Conservation (phyloP, 2,888 invertebrate genomes). For the Timema podura region DNA sequence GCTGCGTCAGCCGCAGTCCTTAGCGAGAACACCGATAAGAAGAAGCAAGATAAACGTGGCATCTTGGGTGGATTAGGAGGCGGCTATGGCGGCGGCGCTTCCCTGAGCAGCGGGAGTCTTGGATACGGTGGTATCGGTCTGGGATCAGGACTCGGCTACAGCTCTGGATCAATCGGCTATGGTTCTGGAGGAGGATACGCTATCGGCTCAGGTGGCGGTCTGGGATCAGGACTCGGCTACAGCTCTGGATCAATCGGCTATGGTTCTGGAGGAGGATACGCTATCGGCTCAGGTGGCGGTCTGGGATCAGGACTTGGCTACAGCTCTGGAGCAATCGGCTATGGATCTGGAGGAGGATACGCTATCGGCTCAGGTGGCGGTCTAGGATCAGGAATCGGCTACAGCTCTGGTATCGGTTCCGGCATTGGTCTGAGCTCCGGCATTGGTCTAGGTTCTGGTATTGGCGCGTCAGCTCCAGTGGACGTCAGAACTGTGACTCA, state of each 20-base stretch:
- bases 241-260: background rate
- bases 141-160: background rate
- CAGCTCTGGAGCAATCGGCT: background rate
- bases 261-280: background rate
- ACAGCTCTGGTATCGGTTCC: background rate
- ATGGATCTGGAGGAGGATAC: background rate
- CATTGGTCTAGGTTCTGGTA: background rate
- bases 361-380: conserved; percentile 4
- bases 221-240: background rate
- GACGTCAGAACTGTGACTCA: conserved; percentile 15
- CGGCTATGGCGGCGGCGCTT: conserved; percentile 11
- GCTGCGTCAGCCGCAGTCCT: conserved; percentile 13
- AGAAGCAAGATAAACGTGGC: conserved; percentile 3
- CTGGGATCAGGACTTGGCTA: background rate
- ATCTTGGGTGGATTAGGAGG: background rate
- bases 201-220: background rate
- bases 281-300: background rate
- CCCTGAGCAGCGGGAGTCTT: background rate
- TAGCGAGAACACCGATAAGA: background rate
- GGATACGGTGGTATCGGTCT: background rate
- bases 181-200: background rate
- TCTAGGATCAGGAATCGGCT: background rate
- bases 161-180: background rate
- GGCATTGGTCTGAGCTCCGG: background rate
- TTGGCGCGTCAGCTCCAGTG: background rate